Evolutionary conservation across 1,140 invertebrate genomes (phyloP), one percentile per base, ranked within the genome.

Genomic region (Danaus melanippus): DNA sequence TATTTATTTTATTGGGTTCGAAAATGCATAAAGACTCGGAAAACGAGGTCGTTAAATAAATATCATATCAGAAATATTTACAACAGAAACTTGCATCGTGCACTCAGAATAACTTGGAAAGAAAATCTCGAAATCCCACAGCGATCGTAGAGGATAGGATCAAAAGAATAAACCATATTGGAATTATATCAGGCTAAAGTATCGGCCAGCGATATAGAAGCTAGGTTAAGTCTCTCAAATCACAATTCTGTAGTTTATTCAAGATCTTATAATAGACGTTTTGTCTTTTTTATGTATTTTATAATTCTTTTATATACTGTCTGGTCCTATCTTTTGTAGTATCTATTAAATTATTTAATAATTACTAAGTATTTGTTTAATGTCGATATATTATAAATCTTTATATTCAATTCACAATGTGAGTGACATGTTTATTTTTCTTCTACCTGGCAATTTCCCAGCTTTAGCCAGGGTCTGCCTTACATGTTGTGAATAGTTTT

Each of bases 231-330:
- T 53, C 53, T 53, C 39, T 56, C 54, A 56, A 56, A 67, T 62
- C 62, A 54, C 62, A 64, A 61, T 61, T 64, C 53, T 49, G 58
- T 58, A 67, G 65, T 67, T 64, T 61, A 58, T 67, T 56, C 53
- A 56, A 41, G 45, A 46, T 42, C 40, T 32, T 32, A 54, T 46
- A 10, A 10, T 12, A 15, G 12, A 5, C 17, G 46, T 46, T 46
- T 46, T 46, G 11, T 46, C 21, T 32, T 32, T 32, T 32, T 3
- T 15, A 15, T 15, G 3, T 32, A 32, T 32, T 32, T 32, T 32
- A 32, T 32, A 32, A 32, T 32, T 7, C 21, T 7, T 32, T 32
- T 32, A 32, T 32, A 3, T 32, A 32, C 21, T 32, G 6, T 5
- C 21, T 4, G 21, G 21, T n/a, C n/a, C n/a, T n/a, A n/a, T n/a